phyloP scores from a whole-genome alignment of 2,888 invertebrate species.

The Napeogenes sylphis region DNA sequence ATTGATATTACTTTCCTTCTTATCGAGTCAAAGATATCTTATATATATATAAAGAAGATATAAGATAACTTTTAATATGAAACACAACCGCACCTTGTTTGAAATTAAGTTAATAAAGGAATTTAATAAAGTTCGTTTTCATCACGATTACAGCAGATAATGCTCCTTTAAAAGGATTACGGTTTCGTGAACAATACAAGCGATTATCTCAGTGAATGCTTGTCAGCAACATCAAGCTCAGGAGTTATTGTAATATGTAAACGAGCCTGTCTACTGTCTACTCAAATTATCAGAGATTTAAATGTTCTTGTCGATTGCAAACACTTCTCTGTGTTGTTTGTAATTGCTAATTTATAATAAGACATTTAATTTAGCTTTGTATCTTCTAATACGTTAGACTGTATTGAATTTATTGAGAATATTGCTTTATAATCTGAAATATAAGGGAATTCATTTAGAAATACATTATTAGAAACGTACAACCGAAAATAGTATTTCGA shows the following conservation, averaged over 20 bases:
- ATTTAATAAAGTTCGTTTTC: conserved; percentile 61
- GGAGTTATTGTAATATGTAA: conserved; percentile 63
- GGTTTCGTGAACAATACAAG: conserved; percentile 59
- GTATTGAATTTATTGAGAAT: too few species aligned
- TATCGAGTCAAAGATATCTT: too few species aligned
- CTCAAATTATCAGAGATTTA: conserved; percentile 45
- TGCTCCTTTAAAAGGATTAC: conserved; percentile 63
- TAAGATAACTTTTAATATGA: too few species aligned
- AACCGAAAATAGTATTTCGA: too few species aligned
- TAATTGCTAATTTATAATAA: conserved; percentile 29
- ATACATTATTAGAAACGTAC: too few species aligned
- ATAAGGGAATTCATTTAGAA: too few species aligned
- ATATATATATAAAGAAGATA: too few species aligned
- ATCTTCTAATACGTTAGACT: neutral
- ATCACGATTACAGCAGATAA: conserved; percentile 56
- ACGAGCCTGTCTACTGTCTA: conserved; percentile 46
- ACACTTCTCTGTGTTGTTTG: conserved; percentile 33
- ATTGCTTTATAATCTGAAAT: too few species aligned
- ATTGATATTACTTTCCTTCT: conserved; percentile 18
- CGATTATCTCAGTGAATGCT: conserved; percentile 64
- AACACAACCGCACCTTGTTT: conserved; percentile 6
- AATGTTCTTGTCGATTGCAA: conserved; percentile 51
- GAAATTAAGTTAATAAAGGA: conserved; percentile 47
- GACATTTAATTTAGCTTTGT: conserved; percentile 6
- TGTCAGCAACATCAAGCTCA: conserved; percentile 56